Evolutionary conservation across 2,888 invertebrate genomes (phyloP), one percentile per base, ranked within the genome.

Genomic region (Rutpela maculata): DNA sequence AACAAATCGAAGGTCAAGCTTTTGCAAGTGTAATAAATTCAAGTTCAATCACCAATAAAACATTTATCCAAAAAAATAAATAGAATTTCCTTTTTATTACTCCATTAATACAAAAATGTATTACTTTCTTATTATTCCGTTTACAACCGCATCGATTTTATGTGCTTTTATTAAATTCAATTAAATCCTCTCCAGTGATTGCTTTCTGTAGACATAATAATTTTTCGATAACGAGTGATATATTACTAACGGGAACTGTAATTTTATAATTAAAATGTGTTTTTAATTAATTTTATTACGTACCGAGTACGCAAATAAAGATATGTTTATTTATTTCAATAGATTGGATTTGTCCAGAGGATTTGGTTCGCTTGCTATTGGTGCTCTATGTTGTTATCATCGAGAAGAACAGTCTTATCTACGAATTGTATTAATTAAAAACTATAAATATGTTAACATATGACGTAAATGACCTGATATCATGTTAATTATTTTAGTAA

Each of bases 281-380:
- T 70, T 70, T 70, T 70, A 70, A 70, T 70, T 70, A 70, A 70
- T 70, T 70, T 70, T 60, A 70, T 70, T 70, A 60, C n/a, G 60
- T 56, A 38, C n/a, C 22, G 60, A 59, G 43, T 12, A 43, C 70
- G n/a, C 70, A 60, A 68, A 69, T 69, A 69, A 56, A 43, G 43
- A 18, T 26, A 59, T 70, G 17, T 60, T 70, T 59, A 43, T 35
- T 70, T 38, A 22, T 59, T 70, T 38, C 19, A 11, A 38, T 43
- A 55, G 17, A 50, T 19, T 43, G 18, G 65, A 57, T 57, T 43
- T 38, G 70, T 22, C 19, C 15, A 12, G 38, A 18, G n/a, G 9
- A 60, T 15, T 43, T 38, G 0, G 11, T 10, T 18, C 19, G 26
- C 43, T 15, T 18, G 17, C 60, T n/a, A 60, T 70, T 70, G 60